These are phyloP conservation scores for Stenichneumon culpator DNA, from an alignment of 2,888 invertebrate species.

Conservation along the genomic window DNA sequence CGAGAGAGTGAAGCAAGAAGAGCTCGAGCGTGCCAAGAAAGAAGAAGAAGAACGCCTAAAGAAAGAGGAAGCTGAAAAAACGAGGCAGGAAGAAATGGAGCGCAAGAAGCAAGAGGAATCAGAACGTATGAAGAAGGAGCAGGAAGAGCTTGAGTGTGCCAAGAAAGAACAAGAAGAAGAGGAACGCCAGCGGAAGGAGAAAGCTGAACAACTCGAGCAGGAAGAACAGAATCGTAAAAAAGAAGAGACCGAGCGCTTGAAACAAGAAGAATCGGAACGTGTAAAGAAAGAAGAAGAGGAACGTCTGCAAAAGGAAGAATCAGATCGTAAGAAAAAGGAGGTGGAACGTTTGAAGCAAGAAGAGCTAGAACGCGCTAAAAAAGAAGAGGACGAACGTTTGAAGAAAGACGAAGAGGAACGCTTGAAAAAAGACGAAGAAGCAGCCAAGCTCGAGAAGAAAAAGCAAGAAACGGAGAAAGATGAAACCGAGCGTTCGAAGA, in stretches of 20 bases:
- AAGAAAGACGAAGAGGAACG: slow-evolving; percentile 73
- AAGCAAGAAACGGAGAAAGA: slow-evolving; percentile 78
- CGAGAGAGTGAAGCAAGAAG: slow-evolving; percentile 73
- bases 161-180: slow-evolving; percentile 75
- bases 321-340: slow-evolving; percentile 71
- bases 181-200: slow-evolving; percentile 71
- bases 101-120: slow-evolving; percentile 51
- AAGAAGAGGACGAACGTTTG: slow-evolving; percentile 69
- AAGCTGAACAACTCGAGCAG: slow-evolving; percentile 73
- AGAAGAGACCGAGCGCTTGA: slow-evolving; percentile 30
- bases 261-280: slow-evolving; percentile 25
- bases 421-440: slow-evolving; percentile 75
- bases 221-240: slow-evolving; percentile 21
- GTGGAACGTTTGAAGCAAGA: slow-evolving; percentile 64
- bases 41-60: slow-evolving; percentile 80
- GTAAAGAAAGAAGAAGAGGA: slow-evolving; percentile 37
- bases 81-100: slow-evolving; percentile 50
- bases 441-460: slow-evolving; percentile 73
- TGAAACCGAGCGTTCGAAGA: slow-evolving; percentile 62
- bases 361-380: slow-evolving; percentile 74
- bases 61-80: slow-evolving; percentile 50
- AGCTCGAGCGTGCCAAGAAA: slow-evolving; percentile 79
- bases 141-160: slow-evolving; percentile 52
- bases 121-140: slow-evolving; percentile 24
- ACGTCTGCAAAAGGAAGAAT: not conserved